phyloP scores from a whole-genome alignment of 2,888 invertebrate genomes.

The Cyclophora punctaria region DNA sequence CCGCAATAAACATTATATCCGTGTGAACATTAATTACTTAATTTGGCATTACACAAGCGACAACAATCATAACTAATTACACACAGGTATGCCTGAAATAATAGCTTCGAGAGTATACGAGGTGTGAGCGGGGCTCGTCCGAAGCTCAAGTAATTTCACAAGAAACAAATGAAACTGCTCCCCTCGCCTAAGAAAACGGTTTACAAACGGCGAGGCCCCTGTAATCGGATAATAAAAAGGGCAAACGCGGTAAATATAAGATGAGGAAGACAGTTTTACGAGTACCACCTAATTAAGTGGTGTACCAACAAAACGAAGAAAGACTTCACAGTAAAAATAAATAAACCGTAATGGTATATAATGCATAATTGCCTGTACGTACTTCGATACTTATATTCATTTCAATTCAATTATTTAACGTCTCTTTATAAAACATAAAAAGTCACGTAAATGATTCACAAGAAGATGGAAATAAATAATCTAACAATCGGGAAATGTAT shows the following conservation, averaged over 20 bases:
- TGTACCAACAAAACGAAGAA: constrained; percentile 67
- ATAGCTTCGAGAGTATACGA: constrained; percentile 29
- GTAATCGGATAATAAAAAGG: constrained; percentile 76
- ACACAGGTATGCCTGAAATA: constrained; percentile 28
- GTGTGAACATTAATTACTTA: constrained; percentile 61
- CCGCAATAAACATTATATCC: constrained; percentile 58
- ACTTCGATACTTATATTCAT: too few species aligned
- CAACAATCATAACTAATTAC: constrained; percentile 61
- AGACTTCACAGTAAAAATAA: constrained; percentile 58
- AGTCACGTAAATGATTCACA: not conserved
- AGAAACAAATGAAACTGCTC: constrained; percentile 74
- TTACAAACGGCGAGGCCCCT: constrained; percentile 70
- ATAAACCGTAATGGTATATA: constrained; percentile 22
- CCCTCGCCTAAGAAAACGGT: constrained; percentile 66
- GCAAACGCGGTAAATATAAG: constrained; percentile 76
- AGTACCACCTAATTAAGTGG: constrained; percentile 74
- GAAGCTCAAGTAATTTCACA: constrained; percentile 58
- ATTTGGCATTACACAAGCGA: constrained; percentile 48
- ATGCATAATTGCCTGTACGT: constrained; percentile 1
- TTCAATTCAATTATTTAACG: too few species aligned
- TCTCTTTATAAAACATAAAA: too few species aligned
- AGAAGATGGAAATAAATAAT: not conserved
- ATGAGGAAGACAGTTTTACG: constrained; percentile 76
- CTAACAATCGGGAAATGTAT: constrained; percentile 31
- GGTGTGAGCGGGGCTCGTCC: constrained; percentile 46